Percentiles rank a stretch among this genome's conserved stretches.
These are phyloP conservation scores for Heptranchias perlo DNA, from an alignment of 2,113 vertebrate species.

Conservation along the genomic window DNA sequence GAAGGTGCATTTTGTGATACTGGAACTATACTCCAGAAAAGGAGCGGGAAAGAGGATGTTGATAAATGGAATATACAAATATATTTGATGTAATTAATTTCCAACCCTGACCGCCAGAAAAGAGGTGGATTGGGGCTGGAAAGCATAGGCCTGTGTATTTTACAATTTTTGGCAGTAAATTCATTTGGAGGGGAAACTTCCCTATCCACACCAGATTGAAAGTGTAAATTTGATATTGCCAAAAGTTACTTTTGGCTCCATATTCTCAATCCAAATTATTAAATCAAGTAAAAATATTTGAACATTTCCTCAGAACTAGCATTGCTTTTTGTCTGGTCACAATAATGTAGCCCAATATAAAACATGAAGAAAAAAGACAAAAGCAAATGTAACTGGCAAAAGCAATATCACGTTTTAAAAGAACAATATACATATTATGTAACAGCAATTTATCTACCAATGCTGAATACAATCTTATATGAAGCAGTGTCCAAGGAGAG, in stretches of 20 bases:
- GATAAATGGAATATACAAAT: too few species aligned
- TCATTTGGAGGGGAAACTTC: neutral
- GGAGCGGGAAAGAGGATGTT: too few species aligned
- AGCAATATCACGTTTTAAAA: neutral
- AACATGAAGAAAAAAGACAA: neutral
- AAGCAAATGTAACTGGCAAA: neutral
- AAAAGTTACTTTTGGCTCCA: neutral
- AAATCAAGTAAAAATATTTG: constrained; percentile 1
- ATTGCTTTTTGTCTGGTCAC: neutral
- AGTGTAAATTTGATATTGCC: neutral
- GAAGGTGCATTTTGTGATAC: neutral
- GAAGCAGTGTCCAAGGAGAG: neutral
- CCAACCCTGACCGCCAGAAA: too few species aligned
- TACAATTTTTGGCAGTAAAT: neutral
- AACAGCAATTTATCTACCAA: neutral
- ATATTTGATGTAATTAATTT: too few species aligned
- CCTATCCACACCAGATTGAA: neutral
- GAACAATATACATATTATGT: neutral
- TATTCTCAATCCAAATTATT: neutral
- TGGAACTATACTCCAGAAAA: neutral
- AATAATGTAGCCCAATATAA: neutral
- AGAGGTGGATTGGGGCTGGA: too few species aligned
- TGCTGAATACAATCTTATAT: neutral
- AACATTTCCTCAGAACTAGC: neutral
- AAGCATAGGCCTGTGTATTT: neutral